Conservation (phyloP, 2,113 vertebrate genomes). For the Herpailurus yagouaroundi region DNA sequence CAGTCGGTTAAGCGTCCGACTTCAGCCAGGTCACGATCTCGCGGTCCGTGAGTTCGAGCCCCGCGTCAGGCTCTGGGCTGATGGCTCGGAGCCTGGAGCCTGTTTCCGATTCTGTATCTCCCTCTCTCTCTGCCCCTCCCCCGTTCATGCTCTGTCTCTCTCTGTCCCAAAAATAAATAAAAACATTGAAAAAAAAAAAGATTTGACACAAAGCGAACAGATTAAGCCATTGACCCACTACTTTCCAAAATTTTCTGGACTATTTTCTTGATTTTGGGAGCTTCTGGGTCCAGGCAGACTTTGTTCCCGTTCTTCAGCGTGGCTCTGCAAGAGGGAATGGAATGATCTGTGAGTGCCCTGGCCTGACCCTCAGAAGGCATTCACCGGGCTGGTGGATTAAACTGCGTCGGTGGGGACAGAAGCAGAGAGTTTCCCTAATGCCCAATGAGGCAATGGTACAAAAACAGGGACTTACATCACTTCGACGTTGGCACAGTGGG, state of each 20-base stretch:
- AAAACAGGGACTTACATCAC: conserved; percentile 57
- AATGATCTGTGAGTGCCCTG: neutral
- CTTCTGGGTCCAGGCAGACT: conserved; percentile 70
- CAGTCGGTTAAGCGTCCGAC: too few species aligned
- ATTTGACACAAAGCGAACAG: neutral
- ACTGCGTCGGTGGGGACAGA: accelerated
- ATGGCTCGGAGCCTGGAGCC: too few species aligned
- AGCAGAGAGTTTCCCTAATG: neutral
- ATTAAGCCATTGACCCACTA: neutral
- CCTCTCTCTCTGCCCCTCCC: too few species aligned
- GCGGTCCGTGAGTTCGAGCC: too few species aligned
- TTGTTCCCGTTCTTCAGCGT: conserved; percentile 42
- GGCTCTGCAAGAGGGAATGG: conserved; percentile 65
- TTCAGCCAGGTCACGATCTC: too few species aligned
- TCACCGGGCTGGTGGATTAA: neutral
- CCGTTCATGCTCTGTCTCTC: too few species aligned
- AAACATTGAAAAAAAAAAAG: too few species aligned
- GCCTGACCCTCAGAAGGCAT: neutral
- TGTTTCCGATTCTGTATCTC: too few species aligned
- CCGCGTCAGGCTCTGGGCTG: too few species aligned
- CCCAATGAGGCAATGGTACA: too few species aligned
- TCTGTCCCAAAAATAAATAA: too few species aligned
- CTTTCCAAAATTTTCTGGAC: conserved; percentile 62
- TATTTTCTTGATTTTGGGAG: conserved; percentile 60
- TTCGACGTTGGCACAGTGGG: conserved; percentile 35